Evolutionary conservation across 2,888 invertebrate genomes (phyloP).

Genomic region (Drosophila helvetica): DNA sequence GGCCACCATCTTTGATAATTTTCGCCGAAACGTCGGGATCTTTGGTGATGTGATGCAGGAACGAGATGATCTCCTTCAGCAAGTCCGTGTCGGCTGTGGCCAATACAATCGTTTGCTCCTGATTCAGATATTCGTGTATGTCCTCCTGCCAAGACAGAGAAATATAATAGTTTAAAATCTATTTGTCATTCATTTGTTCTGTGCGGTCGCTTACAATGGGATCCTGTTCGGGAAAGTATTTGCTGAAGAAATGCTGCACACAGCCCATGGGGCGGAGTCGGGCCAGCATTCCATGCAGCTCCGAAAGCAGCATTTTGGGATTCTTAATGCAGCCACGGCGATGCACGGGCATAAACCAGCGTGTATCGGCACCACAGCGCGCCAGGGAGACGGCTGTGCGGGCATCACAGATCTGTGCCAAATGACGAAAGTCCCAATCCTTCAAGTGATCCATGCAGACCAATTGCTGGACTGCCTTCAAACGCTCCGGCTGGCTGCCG

Average conservation of each 20-base stretch:
- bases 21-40: conserved; percentile 71
- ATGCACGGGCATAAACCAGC: conserved; percentile 91
- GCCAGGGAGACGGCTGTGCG: conserved; percentile 91
- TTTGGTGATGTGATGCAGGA: conserved; percentile 83
- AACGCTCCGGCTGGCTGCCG: conserved; percentile 87
- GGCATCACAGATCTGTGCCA: conserved; percentile 92
- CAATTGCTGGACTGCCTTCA: conserved; percentile 87
- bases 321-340: conserved; percentile 84
- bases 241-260: conserved; percentile 81
- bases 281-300: conserved; percentile 78
- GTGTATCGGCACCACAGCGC: conserved; percentile 88
- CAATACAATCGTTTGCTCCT: conserved; percentile 69
- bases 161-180: neutral
- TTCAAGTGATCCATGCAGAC: conserved; percentile 88
- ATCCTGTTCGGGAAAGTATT: conserved; percentile 81
- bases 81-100: conserved; percentile 81
- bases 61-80: conserved; percentile 82
- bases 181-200: neutral
- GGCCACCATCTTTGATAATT: conserved; percentile 84
- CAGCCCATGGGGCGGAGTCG: conserved; percentile 78
- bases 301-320: conserved; percentile 81
- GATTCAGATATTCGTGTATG: conserved; percentile 77
- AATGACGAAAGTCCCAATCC: conserved; percentile 88
- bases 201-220: conserved; percentile 65
- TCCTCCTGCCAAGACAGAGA: conserved; percentile 60